Evolutionary conservation across 2,888 invertebrate species (phyloP), one percentile per base, ranked within the genome.

Genomic region (Parnassius apollo): DNA sequence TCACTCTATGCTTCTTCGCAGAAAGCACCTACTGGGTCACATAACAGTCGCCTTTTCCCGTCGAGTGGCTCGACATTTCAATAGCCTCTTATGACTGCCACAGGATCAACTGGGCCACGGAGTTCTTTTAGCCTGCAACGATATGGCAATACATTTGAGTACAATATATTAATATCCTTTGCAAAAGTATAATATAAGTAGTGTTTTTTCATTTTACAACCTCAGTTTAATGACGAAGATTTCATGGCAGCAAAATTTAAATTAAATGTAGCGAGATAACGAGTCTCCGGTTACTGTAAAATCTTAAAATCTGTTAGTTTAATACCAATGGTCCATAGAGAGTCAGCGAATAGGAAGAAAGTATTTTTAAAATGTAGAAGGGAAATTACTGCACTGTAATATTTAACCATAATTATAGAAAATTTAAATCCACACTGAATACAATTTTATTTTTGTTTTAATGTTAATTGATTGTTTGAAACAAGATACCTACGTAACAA

Each of bases 1-100:
- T 95, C 42, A 96, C 92, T 42, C 95, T 93, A 65, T 96, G 92
- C 67, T 96, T 93, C 83, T 96, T 95, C 1, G 96, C 96, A 0
- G 96, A 96, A 68, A 95, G 86, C 52, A 96, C 95, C n/a, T 96
- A 91, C 80, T 96, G 91, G 11, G 91, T 81, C 48, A 91, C 89
- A 65, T 80, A 88, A 57, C 82, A 74, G 64, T 90, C 88, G 0
- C 86, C 72, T 54, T 75, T 74, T 65, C 71, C 75, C 18, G 83
- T 69, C 0, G 83, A 77, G 12, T 76, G 76, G 59, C 73, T 80
- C 2, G 86, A 82, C 79, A 83, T 78, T 61, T 82, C 85, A 63
- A 75, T 75, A 0, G 71, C 25, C 7, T 25, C 0, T 25, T 25
- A 7, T 25, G 25, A 25, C 4, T 3, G 3, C 25, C 25, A 25